Evolutionary conservation across 2,113 vertebrate genomes (phyloP).

Genomic region (Labeo catla): DNA sequence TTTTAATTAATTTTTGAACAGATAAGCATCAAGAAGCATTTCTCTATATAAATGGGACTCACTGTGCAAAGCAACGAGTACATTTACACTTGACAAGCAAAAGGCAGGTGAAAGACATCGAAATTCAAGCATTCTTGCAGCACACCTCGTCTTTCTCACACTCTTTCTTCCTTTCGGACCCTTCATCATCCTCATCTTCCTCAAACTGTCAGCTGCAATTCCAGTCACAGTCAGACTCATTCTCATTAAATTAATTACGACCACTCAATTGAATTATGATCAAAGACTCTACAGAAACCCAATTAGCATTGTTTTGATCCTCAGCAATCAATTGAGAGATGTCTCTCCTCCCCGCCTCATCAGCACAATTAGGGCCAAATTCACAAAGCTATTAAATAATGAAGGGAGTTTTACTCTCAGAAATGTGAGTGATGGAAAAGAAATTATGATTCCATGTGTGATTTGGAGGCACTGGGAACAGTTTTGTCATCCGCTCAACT

Average conservation of each 20-base stretch:
- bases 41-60: background rate
- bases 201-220: conserved; percentile 52
- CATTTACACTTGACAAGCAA: background rate
- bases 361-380: conserved; percentile 58
- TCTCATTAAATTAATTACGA: conserved; percentile 61
- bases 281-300: conserved; percentile 58
- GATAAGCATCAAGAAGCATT: background rate
- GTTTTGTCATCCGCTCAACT: conserved; percentile 3
- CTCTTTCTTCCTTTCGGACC: conserved; percentile 15
- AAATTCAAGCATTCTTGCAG: conserved; percentile 31
- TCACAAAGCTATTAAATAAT: conserved; percentile 60
- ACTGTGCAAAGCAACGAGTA: background rate
- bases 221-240: conserved; percentile 43
- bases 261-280: conserved; percentile 63
- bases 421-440: conserved; percentile 73
- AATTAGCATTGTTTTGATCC: conserved; percentile 64
- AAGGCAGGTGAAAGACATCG: background rate
- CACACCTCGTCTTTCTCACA: conserved; percentile 8
- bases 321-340: conserved; percentile 60
- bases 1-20: background rate
- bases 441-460: conserved; percentile 13
- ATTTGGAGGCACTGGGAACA: background rate
- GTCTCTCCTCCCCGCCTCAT: conserved; percentile 56
- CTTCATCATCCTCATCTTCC: conserved; percentile 44
- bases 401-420: conserved; percentile 77